Base-by-base conservation (phyloP, 2,888 invertebrate species). In the Rhagonycha lutea region DNA sequence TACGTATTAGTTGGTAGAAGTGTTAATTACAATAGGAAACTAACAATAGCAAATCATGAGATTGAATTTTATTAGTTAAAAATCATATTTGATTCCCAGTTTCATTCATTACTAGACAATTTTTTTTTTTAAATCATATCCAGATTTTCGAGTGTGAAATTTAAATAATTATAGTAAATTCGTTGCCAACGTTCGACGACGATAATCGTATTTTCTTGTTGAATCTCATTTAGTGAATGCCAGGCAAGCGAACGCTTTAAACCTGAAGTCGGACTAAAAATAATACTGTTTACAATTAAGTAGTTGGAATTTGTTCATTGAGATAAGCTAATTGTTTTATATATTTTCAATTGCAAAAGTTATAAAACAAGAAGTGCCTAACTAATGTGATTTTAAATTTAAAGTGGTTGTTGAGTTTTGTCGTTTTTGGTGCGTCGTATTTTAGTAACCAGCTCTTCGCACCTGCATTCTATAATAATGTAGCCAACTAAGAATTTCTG, bases 381-480 rank as follows among this genome's bases (percentile, higher is more conserved):
- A 47, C 12, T 47, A 47, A 47, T n/a, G 47, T 47, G 47, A 47
- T 47, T 47, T 47, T 47, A 47, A 47, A 47, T 47, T 47, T 47
- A 47, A 47, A 47, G 47, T 47, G 47, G 47, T 47, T n/a, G 47
- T n/a, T n/a, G 47, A 47, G 47, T 47, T 47, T 12, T 47, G 47
- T 47, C 47, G 47, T 65, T 70, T n/a, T 28, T 28, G 61, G 47
- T 69, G 72, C 62, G 65, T 11, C 47, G 10, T 76, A 76, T 73
- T 76, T 76, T 76, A 76, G 72, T 23, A 24, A 24, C 61, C 28
- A 12, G 47, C 47, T 47, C 47, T 69, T 71, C 28, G 67, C 77
- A 74, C 77, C 72, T 77, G 74, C 70, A 76, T 76, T 74, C 67
- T 61, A 24, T 23, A 75, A 77, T 74, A 74, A 74, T 77, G 72